A percentile compares a stretch with the other conserved stretches of the same genome.
Conservation (phyloP, 2,888 invertebrate species). For the Oscheius sp. region DNA sequence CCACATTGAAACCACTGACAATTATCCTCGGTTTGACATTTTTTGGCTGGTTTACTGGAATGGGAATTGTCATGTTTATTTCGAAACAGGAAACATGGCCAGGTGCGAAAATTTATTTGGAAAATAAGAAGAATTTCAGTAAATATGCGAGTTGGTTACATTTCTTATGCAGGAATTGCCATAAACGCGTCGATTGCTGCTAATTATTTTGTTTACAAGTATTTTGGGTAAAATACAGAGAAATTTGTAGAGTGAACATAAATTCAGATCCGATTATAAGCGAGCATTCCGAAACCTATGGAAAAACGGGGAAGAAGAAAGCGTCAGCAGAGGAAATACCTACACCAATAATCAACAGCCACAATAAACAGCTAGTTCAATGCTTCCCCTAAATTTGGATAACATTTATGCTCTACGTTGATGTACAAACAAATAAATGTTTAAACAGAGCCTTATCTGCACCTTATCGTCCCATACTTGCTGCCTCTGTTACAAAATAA, state of each 20-base stretch:
- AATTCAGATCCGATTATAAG: constrained; percentile 4
- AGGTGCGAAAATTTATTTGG: not conserved
- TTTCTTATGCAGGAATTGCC: constrained; percentile 15
- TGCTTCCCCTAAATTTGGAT: no score
- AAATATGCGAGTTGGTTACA: constrained; percentile 12
- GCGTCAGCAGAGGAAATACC: no score
- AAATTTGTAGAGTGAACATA: no score
- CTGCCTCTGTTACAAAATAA: no score
- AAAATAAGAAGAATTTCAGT: not conserved
- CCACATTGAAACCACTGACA: constrained; percentile 18
- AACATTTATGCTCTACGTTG: no score
- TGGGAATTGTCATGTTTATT: constrained; percentile 3
- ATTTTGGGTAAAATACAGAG: not conserved
- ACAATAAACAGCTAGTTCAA: no score
- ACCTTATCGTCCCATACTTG: no score
- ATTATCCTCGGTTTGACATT: constrained; percentile 15
- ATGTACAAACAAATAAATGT: no score
- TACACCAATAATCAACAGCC: no score
- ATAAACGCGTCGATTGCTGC: constrained; percentile 19
- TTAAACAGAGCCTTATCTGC: no score
- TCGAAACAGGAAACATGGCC: not conserved
- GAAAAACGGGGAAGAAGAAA: not conserved
- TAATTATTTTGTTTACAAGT: constrained; percentile 24
- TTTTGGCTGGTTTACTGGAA: constrained; percentile 30
- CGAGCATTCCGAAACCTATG: constrained; percentile 15